Evolutionary conservation across 2,888 invertebrate genomes (phyloP), one percentile per base, ranked within the genome.

Genomic region (Heliconius hortense): DNA sequence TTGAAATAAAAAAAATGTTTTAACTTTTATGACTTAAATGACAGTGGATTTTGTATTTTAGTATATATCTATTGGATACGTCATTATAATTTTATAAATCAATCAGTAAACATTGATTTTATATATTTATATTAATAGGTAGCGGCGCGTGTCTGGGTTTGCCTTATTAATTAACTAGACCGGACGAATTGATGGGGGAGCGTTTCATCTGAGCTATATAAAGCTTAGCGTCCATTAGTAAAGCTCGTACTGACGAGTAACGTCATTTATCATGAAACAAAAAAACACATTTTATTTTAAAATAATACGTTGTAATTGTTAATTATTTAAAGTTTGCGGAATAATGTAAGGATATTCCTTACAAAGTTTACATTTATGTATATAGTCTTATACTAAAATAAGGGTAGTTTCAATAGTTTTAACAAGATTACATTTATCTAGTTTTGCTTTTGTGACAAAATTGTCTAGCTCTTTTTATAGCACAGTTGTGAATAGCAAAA

Each of bases 161-260:
- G 84, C 83, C 85, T 88, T 87, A 88, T 89, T 89, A 89, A 90
- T 89, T 89, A 90, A 91, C 83, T 89, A 87, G 89, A 89, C 88
- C 88, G 90, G 85, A 88, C 84, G 88, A 89, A 88, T 85, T 87
- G 83, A 82, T 82, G 83, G 86, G 84, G 87, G 86, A 85, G 81
- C 80, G 81, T 83, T 86, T 85, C 83, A 83, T 84, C 82, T 77
- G 79, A 75, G 81, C 83, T 85, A 83, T 82, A 83, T 83, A 83
- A 83, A 83, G 83, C 73, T 69, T 59, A 77, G 76, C 70, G 68
- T 75, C 76, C 79, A 80, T 77, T 80, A 79, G 43, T 68, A 48
- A 31, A 39, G 71, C 43, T 5, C 62, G 48, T 28, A 72, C 76
- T 72, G 73, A 66, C 71, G 73, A 74, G 77, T 77, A 60, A 76